Evolutionary conservation across 1,140 invertebrate genomes (phyloP).

Genomic region (Calephelis nemesis): DNA sequence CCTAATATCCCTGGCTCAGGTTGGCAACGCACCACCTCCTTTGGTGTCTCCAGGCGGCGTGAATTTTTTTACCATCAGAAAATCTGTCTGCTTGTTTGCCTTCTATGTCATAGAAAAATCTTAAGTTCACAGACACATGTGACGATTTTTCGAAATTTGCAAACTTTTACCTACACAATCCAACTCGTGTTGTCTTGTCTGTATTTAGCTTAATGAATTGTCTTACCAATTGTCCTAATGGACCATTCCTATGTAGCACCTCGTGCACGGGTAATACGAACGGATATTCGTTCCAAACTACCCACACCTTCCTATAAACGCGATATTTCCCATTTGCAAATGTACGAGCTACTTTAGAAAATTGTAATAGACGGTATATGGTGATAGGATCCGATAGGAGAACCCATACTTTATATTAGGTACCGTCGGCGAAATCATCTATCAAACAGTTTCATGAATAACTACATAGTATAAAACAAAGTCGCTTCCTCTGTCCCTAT

Average conservation of each 20-base stretch:
- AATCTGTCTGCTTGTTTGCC: no score
- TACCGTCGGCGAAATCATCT: conserved; percentile 22
- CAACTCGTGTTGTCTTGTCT: no score
- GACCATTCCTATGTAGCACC: neutral
- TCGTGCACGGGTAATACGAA: neutral
- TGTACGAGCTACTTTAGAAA: conserved; percentile 32
- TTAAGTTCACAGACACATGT: no score
- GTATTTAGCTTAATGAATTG: neutral
- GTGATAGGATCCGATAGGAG: conserved; percentile 31
- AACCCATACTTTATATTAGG: conserved; percentile 25
- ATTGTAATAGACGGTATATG: conserved; percentile 31
- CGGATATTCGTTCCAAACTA: neutral
- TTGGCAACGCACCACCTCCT: no score
- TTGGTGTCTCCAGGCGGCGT: no score
- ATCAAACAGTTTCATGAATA: neutral
- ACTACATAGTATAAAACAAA: no score
- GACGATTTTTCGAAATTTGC: no score
- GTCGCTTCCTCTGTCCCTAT: no score
- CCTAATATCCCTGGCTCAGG: no score
- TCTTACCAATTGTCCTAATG: conserved; percentile 3
- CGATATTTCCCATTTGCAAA: conserved; percentile 20
- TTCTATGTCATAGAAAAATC: no score
- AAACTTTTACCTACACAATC: no score
- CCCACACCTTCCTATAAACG: conserved; percentile 5
- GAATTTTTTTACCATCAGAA: no score